Percentiles rank a stretch among this genome's conserved stretches.
phyloP scores from a whole-genome alignment of 2,113 vertebrate species.

The Neomonachus schauinslandi region DNA sequence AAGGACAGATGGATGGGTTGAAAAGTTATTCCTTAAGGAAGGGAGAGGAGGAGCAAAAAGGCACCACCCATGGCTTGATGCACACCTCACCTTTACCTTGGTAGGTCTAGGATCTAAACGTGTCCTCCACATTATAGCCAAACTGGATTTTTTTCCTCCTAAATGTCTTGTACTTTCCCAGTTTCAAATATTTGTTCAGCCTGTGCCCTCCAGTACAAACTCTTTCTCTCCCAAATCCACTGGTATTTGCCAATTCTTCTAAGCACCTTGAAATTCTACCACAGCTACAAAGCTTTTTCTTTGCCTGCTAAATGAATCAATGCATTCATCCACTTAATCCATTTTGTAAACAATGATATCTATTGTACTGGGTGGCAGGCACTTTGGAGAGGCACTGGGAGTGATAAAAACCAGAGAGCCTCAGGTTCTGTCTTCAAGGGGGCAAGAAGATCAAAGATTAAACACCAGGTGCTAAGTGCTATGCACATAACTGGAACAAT shows the following conservation, averaged over 20 bases:
- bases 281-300: neutral
- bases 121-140: too few species aligned
- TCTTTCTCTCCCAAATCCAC: neutral
- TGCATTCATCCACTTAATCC: neutral
- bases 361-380: neutral
- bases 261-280: neutral
- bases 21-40: neutral
- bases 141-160: neutral
- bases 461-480: neutral
- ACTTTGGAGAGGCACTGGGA: neutral
- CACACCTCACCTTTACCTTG: neutral
- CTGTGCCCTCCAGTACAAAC: neutral
- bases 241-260: neutral
- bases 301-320: neutral
- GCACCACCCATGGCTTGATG: neutral
- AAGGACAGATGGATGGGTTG: neutral
- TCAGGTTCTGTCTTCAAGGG: conserved; percentile 17
- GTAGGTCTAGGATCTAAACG: neutral
- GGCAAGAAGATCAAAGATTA: conserved; percentile 32
- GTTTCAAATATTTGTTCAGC: neutral
- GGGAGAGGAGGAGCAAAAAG: neutral
- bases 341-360: neutral
- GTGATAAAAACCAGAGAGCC: neutral
- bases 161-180: neutral
- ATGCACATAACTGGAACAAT: neutral